Evolutionary conservation across 2,113 vertebrate species (phyloP).

Genomic region (Spea bombifrons): DNA sequence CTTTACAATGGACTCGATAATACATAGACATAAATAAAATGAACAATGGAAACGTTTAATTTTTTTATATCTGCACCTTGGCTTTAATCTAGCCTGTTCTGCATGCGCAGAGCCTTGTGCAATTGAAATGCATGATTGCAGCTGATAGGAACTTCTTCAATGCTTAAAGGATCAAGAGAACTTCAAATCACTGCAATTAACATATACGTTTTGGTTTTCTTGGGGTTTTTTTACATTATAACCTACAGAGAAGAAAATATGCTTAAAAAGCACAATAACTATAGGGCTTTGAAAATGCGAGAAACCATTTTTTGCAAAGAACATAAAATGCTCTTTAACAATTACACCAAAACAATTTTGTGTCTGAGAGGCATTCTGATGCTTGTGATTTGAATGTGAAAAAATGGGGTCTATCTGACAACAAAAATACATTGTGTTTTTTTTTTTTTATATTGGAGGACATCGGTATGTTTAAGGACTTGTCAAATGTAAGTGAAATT

Average conservation of each 20-base stretch:
- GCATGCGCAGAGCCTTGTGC: conserved; percentile 19
- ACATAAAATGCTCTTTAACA: neutral
- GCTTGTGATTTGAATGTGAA: neutral
- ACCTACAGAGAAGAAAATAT: neutral
- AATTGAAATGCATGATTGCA: conserved; percentile 13
- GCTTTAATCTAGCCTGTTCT: neutral
- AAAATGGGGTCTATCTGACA: neutral
- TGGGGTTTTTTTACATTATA: neutral
- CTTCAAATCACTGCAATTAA: neutral
- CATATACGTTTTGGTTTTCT: neutral
- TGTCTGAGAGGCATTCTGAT: neutral
- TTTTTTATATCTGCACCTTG: neutral
- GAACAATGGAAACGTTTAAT: neutral
- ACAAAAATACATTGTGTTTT: neutral
- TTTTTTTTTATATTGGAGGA: neutral
- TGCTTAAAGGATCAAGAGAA: neutral
- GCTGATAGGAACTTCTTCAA: neutral
- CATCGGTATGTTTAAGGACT: conserved; percentile 19
- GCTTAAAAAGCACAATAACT: neutral
- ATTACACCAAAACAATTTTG: neutral
- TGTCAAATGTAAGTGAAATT: conserved; percentile 24
- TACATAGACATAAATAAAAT: neutral
- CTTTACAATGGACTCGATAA: neutral
- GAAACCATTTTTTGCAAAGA: conserved; percentile 2
- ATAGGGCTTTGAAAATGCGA: conserved; percentile 5